Percentiles rank a stretch among this genome's conserved stretches.
Conservation (phyloP, 2,888 invertebrate species). For the Dermolepida albohirtum region DNA sequence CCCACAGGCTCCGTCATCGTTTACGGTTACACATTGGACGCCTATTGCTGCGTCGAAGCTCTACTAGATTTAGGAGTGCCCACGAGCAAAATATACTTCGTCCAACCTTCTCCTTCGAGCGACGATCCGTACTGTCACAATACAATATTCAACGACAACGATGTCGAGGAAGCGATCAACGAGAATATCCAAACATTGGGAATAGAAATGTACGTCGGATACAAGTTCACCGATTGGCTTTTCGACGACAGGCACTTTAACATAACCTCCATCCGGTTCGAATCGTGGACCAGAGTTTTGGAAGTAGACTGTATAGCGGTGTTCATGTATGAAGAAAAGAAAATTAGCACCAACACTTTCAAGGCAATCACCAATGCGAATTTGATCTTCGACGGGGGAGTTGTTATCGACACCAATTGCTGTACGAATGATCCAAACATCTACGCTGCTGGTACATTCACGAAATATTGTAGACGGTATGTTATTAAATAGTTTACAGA, state of each 20-base stretch:
- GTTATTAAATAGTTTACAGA: neutral
- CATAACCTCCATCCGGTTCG: slow-evolving; percentile 66
- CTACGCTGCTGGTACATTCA: slow-evolving; percentile 75
- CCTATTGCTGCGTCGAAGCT: slow-evolving; percentile 75
- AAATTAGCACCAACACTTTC: slow-evolving; percentile 63
- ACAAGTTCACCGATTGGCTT: slow-evolving; percentile 70
- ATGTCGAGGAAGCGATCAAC: slow-evolving; percentile 69
- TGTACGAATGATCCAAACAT: slow-evolving; percentile 75
- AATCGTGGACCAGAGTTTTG: slow-evolving; percentile 65
- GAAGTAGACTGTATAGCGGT: slow-evolving; percentile 69
- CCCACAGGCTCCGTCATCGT: slow-evolving; percentile 72
- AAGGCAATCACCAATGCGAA: slow-evolving; percentile 68
- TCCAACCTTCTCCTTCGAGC: slow-evolving; percentile 37
- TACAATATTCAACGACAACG: slow-evolving; percentile 60
- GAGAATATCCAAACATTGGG: slow-evolving; percentile 58
- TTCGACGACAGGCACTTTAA: slow-evolving; percentile 38
- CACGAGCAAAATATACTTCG: slow-evolving; percentile 35
- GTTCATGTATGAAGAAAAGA: slow-evolving; percentile 70
- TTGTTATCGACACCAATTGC: slow-evolving; percentile 73
- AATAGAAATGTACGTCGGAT: slow-evolving; percentile 67
- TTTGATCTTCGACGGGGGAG: slow-evolving; percentile 72
- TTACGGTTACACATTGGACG: slow-evolving; percentile 76
- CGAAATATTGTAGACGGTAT: slow-evolving; percentile 70
- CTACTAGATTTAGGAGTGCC: slow-evolving; percentile 69
- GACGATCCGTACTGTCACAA: slow-evolving; percentile 37